Percentiles rank a stretch among this genome's conserved stretches.
Evolutionary conservation across 2,888 invertebrate genomes (phyloP).

Genomic region (Dione vanillae): DNA sequence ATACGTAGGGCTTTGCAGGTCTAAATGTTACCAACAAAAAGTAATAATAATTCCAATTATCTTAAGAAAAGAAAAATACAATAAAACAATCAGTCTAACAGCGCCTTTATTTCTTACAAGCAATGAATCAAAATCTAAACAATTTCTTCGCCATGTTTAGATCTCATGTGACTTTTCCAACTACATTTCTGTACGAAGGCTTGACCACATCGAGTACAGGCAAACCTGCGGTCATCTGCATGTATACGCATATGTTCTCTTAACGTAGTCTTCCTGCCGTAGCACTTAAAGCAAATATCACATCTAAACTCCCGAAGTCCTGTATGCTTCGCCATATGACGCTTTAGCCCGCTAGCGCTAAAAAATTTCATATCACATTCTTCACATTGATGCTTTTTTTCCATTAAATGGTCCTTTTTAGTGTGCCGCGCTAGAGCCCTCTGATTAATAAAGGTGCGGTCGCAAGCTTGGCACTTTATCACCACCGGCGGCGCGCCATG

Average conservation of each 20-base stretch:
- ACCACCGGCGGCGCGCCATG: constrained; percentile 60
- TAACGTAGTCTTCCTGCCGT: constrained; percentile 59
- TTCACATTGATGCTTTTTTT: constrained; percentile 67
- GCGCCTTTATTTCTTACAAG: constrained; percentile 13
- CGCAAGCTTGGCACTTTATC: constrained; percentile 64
- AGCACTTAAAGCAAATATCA: constrained; percentile 63
- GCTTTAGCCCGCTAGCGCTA: constrained; percentile 52
- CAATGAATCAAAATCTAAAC: constrained; percentile 35
- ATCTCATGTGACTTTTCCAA: constrained; percentile 69
- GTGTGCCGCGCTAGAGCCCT: constrained; percentile 59
- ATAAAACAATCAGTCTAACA: constrained; percentile 5
- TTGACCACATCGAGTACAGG: constrained; percentile 57
- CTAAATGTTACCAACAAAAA: not conserved
- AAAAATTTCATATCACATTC: constrained; percentile 73
- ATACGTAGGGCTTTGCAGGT: not conserved
- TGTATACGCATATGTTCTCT: constrained; percentile 65
- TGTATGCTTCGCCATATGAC: constrained; percentile 65
- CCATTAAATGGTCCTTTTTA: constrained; percentile 70
- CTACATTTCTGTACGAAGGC: constrained; percentile 64
- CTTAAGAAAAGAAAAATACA: not conserved
- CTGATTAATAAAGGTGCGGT: constrained; percentile 60
- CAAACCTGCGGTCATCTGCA: constrained; percentile 56
- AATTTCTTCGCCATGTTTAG: constrained; percentile 53
- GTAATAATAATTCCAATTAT: too few relatives aligned
- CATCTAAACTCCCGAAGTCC: constrained; percentile 61